phyloP scores from a whole-genome alignment of 2,797 vertebrate species.

The Semotilus atromaculatus region DNA sequence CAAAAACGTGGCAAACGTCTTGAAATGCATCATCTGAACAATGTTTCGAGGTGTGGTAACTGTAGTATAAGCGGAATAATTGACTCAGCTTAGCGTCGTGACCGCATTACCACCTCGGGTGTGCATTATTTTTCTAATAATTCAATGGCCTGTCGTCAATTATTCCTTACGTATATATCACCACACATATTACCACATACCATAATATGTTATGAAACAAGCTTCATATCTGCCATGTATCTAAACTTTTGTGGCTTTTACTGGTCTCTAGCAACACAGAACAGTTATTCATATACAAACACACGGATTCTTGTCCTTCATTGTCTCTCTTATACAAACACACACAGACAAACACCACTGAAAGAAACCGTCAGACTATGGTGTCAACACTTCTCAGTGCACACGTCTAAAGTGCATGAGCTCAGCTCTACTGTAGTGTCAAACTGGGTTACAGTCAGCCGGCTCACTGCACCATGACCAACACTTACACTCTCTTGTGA shows the following conservation, averaged over 20 bases:
- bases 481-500: constrained; percentile 65
- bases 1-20: too few species aligned
- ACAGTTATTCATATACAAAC: constrained; percentile 17
- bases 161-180: too few species aligned
- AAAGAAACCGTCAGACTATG: constrained; percentile 14
- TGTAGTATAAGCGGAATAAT: too few species aligned
- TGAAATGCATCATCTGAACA: too few species aligned
- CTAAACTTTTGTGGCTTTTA: background rate
- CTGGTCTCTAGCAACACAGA: constrained; percentile 18
- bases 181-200: too few species aligned
- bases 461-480: constrained; percentile 23
- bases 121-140: too few species aligned
- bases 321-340: constrained; percentile 19
- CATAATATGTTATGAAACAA: background rate
- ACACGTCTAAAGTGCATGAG: constrained; percentile 21
- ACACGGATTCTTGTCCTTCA: constrained; percentile 2
- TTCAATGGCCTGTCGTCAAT: too few species aligned
- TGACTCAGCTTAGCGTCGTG: too few species aligned
- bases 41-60: too few species aligned
- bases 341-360: background rate
- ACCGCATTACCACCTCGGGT: too few species aligned
- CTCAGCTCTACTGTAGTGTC: constrained; percentile 13
- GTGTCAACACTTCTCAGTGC: background rate
- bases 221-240: background rate
- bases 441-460: constrained; percentile 28